Percentiles rank a stretch among this genome's conserved stretches.
Conservation (phyloP, 1,140 invertebrate species). For the Nasonia giraulti region DNA sequence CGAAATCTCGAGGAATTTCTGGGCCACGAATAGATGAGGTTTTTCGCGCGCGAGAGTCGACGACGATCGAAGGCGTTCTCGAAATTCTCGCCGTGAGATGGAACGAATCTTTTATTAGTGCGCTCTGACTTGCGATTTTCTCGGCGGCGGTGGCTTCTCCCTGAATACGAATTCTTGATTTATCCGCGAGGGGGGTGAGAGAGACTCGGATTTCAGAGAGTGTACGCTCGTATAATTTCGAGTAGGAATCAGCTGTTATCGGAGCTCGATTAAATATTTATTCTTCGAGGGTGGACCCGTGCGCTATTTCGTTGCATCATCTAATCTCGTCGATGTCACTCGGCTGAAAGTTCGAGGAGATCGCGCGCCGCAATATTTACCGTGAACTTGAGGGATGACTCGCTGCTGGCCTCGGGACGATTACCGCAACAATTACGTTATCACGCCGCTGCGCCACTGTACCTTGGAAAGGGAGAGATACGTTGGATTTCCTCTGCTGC, state of each 20-base stretch:
- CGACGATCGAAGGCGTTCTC: constrained; percentile 27
- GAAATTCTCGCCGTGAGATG: neutral
- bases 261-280: constrained; percentile 1
- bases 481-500: constrained; percentile 55
- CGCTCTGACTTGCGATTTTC: constrained; percentile 27
- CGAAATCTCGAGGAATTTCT: neutral
- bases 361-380: neutral
- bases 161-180: constrained; percentile 39
- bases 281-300: neutral
- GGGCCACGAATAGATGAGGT: neutral
- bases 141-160: neutral
- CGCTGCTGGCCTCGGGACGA: neutral
- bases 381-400: constrained; percentile 12
- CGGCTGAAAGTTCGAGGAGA: too few relatives aligned
- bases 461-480: constrained; percentile 8
- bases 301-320: too few relatives aligned
- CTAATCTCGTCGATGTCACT: too few relatives aligned
- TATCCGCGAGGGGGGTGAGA: neutral
- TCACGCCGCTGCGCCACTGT: constrained; percentile 2
- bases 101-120: constrained; percentile 42
- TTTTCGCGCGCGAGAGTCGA: neutral
- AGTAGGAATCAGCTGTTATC: neutral
- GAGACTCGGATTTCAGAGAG: constrained; percentile 10
- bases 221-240: neutral
- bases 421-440: constrained; percentile 42